These are phyloP conservation scores for Cnemophilus loriae DNA, from an alignment of 2,113 vertebrate species.

Conservation along the genomic window DNA sequence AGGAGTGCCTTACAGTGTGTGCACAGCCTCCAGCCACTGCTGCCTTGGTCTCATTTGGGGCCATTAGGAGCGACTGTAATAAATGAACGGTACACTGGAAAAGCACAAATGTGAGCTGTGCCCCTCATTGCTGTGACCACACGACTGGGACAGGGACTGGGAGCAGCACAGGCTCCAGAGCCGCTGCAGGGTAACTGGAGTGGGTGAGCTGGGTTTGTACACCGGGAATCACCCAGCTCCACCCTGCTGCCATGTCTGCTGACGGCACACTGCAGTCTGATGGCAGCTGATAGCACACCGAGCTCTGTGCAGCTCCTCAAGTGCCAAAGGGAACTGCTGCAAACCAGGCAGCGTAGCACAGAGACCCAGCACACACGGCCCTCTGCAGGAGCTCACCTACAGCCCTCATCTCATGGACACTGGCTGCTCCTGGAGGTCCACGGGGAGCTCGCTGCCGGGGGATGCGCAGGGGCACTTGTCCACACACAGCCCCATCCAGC, in stretches of 20 bases:
- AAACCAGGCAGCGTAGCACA: accelerated
- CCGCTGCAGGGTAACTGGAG: not conserved
- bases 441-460: not conserved
- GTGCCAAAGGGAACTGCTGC: not conserved
- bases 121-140: not conserved
- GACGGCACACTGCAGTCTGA: not conserved
- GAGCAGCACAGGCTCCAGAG: not conserved
- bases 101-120: not conserved
- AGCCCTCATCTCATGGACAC: accelerated
- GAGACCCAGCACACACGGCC: not conserved
- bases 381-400: not conserved
- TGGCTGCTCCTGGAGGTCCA: not conserved
- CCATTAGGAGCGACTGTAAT: not conserved
- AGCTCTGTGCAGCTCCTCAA: not conserved
- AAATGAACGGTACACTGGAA: not conserved
- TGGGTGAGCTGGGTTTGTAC: not conserved
- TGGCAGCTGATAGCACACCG: not conserved
- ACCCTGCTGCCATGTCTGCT: not conserved
- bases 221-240: not conserved
- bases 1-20: not conserved
- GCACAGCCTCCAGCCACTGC: not conserved
- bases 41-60: not conserved
- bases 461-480: not conserved
- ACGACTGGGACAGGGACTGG: not conserved
- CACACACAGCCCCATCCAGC: accelerated